A percentile compares a stretch with the other conserved stretches of the same genome.
These are phyloP conservation scores for Paramuricea clavata DNA, from an alignment of 92 coral and sea anemone species.

Conservation along the genomic window DNA sequence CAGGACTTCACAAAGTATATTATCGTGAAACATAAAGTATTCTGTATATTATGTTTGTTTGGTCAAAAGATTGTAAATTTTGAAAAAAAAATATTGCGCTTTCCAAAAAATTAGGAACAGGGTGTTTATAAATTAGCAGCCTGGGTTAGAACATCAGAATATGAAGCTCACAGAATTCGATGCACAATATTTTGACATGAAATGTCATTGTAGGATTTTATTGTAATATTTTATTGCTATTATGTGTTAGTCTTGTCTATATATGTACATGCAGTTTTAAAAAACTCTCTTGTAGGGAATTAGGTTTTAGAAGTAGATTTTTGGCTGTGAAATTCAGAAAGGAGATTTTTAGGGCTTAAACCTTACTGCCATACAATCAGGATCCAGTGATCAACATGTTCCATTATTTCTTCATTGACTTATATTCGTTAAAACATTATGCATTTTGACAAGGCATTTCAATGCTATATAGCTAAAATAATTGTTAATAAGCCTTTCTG, in stretches of 20 bases:
- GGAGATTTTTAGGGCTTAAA: background rate
- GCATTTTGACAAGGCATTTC: too few species aligned
- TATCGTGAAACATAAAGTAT: background rate
- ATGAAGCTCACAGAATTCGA: slow-evolving; percentile 4
- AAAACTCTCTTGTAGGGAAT: slow-evolving; percentile 69
- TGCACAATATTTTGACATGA: slow-evolving; percentile 34
- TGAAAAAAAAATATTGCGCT: slow-evolving; percentile 25
- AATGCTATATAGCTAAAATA: background rate
- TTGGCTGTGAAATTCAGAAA: background rate
- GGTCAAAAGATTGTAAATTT: slow-evolving; percentile 30
- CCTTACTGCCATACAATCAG: background rate
- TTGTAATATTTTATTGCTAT: background rate
- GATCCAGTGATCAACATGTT: too few species aligned
- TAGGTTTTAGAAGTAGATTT: background rate
- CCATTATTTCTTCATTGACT: too few species aligned
- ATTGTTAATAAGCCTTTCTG: background rate
- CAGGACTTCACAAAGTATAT: background rate
- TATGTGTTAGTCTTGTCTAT: background rate
- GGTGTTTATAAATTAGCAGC: background rate
- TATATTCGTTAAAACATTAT: too few species aligned
- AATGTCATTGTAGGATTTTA: slow-evolving; percentile 13
- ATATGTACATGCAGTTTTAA: slow-evolving; percentile 81
- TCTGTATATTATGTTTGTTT: slow-evolving; percentile 12
- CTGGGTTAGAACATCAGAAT: background rate
- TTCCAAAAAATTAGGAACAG: slow-evolving; percentile 1